Conservation (phyloP, 64 coral and sea anemone genomes). For the Pocillopora damicornis region DNA sequence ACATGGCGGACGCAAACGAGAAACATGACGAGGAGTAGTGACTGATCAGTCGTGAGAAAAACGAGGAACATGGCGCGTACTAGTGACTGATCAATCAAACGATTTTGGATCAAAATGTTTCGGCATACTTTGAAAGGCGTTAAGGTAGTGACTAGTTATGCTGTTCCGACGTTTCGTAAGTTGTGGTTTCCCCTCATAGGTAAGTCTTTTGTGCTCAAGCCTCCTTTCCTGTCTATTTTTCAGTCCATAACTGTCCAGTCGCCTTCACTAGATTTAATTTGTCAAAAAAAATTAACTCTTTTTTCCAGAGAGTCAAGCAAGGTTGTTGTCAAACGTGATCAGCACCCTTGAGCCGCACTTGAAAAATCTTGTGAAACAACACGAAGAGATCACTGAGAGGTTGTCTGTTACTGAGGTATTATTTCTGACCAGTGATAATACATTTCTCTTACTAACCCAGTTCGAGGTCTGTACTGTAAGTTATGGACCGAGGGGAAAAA, state of each 20-base stretch:
- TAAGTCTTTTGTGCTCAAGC: not conserved
- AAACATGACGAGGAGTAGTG: not conserved
- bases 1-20: too few relatives aligned
- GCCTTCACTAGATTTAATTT: not conserved
- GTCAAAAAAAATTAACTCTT: not conserved
- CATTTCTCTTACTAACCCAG: not conserved
- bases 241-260: not conserved
- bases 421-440: too few relatives aligned
- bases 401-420: slow-evolving; percentile 42
- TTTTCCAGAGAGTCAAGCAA: slow-evolving; percentile 1
- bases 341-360: slow-evolving; percentile 40
- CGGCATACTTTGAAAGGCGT: not conserved
- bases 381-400: slow-evolving; percentile 35
- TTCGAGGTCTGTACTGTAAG: not conserved
- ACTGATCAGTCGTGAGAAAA: not conserved
- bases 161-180: not conserved
- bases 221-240: too few relatives aligned
- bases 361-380: slow-evolving; percentile 44
- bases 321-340: not conserved
- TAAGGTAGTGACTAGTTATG: not conserved
- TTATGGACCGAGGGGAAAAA: too few relatives aligned
- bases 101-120: slow-evolving; percentile 5
- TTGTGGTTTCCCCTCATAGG: not conserved
- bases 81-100: not conserved
- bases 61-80: too few relatives aligned